Evolutionary conservation across 2,113 vertebrate genomes (phyloP).

Genomic region (Rhabdornis inornatus): DNA sequence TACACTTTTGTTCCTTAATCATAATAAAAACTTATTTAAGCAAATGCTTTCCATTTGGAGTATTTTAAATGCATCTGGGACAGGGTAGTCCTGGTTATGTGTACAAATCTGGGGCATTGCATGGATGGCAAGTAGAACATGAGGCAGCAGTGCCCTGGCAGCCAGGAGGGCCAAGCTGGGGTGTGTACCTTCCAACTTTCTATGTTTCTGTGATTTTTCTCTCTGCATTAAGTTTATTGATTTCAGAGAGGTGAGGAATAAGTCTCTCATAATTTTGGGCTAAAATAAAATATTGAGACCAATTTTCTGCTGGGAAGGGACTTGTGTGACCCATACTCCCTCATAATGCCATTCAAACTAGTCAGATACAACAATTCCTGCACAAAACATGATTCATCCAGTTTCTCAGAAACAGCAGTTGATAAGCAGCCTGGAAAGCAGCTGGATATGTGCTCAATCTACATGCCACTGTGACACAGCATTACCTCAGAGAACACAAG

Average conservation of each 20-base stretch:
- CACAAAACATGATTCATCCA: neutral
- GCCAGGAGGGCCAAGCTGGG: rapidly evolving
- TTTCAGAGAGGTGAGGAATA: neutral
- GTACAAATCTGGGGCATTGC: neutral
- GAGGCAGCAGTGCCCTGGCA: neutral
- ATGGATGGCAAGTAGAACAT: neutral
- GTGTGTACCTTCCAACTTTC: neutral
- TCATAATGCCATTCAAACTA: neutral
- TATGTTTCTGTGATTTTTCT: neutral
- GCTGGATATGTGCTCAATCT: neutral
- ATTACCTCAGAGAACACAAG: neutral
- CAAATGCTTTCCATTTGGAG: neutral
- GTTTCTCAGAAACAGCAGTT: neutral
- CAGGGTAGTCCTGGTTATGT: neutral
- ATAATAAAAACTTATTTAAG: conserved; percentile 41
- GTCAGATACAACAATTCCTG: neutral
- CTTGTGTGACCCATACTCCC: neutral
- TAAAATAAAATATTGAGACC: neutral
- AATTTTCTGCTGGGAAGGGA: neutral
- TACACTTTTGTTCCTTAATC: neutral
- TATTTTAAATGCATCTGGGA: neutral
- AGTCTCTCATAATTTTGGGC: neutral
- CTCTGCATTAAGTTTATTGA: neutral
- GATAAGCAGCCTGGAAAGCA: neutral
- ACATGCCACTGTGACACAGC: neutral